A percentile compares a stretch with the other conserved stretches of the same genome.
Evolutionary conservation across 2,797 vertebrate genomes (phyloP).

Genomic region (Borostomias antarcticus): DNA sequence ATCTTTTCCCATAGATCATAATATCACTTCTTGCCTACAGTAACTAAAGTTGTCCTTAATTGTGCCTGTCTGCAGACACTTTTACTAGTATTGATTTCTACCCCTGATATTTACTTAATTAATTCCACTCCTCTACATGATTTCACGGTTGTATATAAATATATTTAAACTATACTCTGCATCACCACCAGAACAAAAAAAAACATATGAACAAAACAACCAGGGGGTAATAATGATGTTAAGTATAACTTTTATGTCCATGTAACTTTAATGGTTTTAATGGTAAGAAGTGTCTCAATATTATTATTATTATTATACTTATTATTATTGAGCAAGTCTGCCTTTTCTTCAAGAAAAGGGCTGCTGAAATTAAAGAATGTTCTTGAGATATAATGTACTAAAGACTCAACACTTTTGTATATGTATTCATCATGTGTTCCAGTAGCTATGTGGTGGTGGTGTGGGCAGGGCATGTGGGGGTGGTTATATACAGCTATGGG

Average conservation of each 20-base stretch:
- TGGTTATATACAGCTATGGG: slow-evolving; percentile 21
- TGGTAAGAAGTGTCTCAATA: slow-evolving; percentile 45
- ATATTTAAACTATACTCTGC: slow-evolving; percentile 43
- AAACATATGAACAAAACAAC: slow-evolving; percentile 25
- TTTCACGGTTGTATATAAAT: slow-evolving; percentile 59
- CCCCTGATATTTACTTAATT: slow-evolving; percentile 27
- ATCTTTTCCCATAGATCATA: slow-evolving; percentile 20
- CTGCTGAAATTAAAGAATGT: slow-evolving; percentile 70
- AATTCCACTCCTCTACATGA: slow-evolving; percentile 20
- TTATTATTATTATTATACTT: slow-evolving; percentile 43
- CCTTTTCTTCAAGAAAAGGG: slow-evolving; percentile 59
- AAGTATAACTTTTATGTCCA: slow-evolving; percentile 36
- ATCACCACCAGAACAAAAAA: slow-evolving; percentile 32
- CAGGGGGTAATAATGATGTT: slow-evolving; percentile 23
- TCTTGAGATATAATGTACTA: slow-evolving; percentile 66
- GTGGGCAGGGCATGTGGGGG: slow-evolving; percentile 30
- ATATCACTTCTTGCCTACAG: slow-evolving; percentile 31
- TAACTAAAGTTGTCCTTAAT: slow-evolving; percentile 31
- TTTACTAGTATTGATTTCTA: slow-evolving; percentile 36
- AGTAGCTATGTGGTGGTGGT: slow-evolving; percentile 46
- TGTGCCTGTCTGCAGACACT: slow-evolving; percentile 49
- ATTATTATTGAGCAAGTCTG: slow-evolving; percentile 51
- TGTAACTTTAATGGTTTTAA: slow-evolving; percentile 43
- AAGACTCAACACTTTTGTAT: slow-evolving; percentile 66
- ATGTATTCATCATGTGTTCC: slow-evolving; percentile 63